A percentile compares a stretch with the other conserved stretches of the same genome.
Evolutionary conservation across 2,113 vertebrate genomes (phyloP).

Genomic region (Gallinago paraguaiae): DNA sequence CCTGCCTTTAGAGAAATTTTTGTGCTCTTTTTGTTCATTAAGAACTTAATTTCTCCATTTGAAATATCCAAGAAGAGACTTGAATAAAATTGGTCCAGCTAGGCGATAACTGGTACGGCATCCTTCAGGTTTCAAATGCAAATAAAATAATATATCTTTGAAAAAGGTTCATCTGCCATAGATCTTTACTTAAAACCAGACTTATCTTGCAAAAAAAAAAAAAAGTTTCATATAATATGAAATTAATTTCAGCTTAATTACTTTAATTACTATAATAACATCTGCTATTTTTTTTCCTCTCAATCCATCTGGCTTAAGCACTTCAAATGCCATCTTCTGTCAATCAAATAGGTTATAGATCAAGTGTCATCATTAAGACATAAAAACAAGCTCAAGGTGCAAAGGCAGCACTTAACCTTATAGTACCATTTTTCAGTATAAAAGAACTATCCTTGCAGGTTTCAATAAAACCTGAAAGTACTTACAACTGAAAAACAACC

Average conservation of each 20-base stretch:
- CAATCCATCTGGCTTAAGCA: conserved; percentile 14
- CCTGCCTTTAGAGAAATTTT: not conserved
- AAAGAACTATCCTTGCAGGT: not conserved
- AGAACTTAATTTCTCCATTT: not conserved
- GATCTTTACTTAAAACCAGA: not conserved
- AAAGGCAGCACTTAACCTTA: not conserved
- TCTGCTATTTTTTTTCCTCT: not conserved
- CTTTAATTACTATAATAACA: conserved; percentile 2
- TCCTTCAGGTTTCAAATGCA: not conserved
- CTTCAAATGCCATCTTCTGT: conserved; percentile 13
- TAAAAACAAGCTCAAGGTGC: not conserved
- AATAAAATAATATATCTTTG: not conserved
- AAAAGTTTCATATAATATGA: not conserved
- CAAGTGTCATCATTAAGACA: not conserved
- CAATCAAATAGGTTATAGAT: conserved; percentile 20
- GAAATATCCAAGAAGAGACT: not conserved
- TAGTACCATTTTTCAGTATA: not conserved
- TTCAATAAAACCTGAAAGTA: not conserved
- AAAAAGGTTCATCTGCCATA: not conserved
- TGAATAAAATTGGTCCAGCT: not conserved
- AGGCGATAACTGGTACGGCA: not conserved
- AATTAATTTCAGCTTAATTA: conserved; percentile 31
- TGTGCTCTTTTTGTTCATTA: not conserved
- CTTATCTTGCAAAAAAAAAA: not conserved
- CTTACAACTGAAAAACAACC: not conserved